phyloP scores from a whole-genome alignment of 1,140 invertebrate genomes.

The Branchinecta lynchi region DNA sequence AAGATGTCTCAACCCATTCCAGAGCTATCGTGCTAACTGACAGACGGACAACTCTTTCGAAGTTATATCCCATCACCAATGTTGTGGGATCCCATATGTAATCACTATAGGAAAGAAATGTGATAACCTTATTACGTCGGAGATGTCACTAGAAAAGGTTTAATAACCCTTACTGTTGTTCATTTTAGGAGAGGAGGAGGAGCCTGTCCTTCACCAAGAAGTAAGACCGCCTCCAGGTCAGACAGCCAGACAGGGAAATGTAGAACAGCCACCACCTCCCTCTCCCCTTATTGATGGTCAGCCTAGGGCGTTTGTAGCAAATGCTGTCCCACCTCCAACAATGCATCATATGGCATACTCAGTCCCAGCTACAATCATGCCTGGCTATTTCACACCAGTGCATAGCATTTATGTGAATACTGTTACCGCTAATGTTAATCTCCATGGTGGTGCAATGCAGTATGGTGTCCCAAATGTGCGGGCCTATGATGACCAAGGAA shows the following conservation, averaged over 20 bases:
- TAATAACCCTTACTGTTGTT: too few relatives aligned
- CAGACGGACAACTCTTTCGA: too few relatives aligned
- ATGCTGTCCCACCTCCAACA: too few relatives aligned
- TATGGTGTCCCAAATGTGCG: not conserved
- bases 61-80: too few relatives aligned
- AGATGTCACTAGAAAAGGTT: too few relatives aligned
- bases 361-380: not conserved
- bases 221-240: not conserved
- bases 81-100: too few relatives aligned
- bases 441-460: not conserved
- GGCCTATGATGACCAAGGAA: not conserved
- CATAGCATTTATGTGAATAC: not conserved
- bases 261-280: not conserved
- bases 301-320: not conserved
- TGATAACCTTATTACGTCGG: too few relatives aligned
- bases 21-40: too few relatives aligned
- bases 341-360: not conserved
- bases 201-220: not conserved
- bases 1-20: too few relatives aligned
- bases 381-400: not conserved
- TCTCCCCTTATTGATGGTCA: not conserved
- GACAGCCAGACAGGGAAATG: not conserved
- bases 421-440: not conserved
- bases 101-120: too few relatives aligned
- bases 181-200: too few relatives aligned